phyloP scores from a whole-genome alignment of 2,888 invertebrate genomes.

The Drosophila quinaria region DNA sequence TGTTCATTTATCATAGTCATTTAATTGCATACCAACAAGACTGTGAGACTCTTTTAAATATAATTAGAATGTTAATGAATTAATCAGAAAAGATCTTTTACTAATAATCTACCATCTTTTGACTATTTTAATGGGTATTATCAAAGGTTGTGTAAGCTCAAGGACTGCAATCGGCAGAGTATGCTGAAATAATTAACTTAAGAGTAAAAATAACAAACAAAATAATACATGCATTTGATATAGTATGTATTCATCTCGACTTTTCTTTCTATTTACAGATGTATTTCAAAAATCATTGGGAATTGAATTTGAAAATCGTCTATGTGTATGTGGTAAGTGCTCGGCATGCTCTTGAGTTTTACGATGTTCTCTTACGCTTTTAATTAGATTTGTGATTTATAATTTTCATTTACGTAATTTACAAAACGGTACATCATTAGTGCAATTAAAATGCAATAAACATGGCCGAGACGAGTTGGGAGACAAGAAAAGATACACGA shows the following conservation, averaged over 20 bases:
- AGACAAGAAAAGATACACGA: constrained; percentile 5
- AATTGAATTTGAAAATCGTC: constrained; percentile 4
- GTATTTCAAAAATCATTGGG: not conserved
- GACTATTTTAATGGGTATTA: not conserved
- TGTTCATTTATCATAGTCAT: no score
- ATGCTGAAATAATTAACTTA: not conserved
- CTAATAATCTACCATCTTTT: not conserved
- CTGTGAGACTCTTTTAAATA: no score
- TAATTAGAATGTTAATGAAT: no score
- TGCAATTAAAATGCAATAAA: constrained; percentile 81
- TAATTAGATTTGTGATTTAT: constrained; percentile 62
- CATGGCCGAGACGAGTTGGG: constrained; percentile 23
- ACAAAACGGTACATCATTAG: constrained; percentile 76
- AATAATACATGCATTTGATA: not conserved
- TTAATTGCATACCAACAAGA: no score
- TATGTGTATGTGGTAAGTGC: constrained; percentile 25
- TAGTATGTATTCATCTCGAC: not conserved
- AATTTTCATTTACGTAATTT: constrained; percentile 65
- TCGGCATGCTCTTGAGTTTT: constrained; percentile 30
- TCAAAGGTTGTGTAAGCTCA: not conserved
- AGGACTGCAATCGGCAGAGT: not conserved
- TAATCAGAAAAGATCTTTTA: not conserved
- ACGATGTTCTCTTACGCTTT: constrained; percentile 36
- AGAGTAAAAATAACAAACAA: constrained; percentile 13
- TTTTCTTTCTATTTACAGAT: constrained; percentile 28